Evolutionary conservation across 2,888 invertebrate species (phyloP).

Genomic region (Drosophila rubida): DNA sequence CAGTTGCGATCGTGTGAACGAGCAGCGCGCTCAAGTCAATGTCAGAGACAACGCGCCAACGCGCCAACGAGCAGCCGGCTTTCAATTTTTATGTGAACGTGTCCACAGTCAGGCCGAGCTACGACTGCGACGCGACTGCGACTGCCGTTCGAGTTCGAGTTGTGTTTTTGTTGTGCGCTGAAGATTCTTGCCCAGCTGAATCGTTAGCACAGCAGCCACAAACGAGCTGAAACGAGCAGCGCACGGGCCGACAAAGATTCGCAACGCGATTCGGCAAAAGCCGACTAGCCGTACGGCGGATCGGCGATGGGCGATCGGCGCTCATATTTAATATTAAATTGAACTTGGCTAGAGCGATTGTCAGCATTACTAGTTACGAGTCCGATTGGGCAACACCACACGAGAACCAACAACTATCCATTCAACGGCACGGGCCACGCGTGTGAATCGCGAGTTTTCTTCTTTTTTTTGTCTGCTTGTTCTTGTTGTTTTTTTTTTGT

Average conservation of each 20-base stretch:
- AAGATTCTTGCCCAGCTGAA: slow-evolving; percentile 56
- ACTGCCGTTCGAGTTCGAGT: neutral
- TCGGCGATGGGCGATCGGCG: slow-evolving; percentile 26
- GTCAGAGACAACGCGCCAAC: slow-evolving; percentile 40
- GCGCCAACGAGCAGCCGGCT: slow-evolving; percentile 37
- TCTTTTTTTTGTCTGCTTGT: neutral
- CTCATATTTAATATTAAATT: slow-evolving; percentile 79
- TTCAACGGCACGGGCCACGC: slow-evolving; percentile 66
- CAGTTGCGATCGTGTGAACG: slow-evolving; percentile 54
- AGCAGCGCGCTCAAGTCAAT: slow-evolving; percentile 66
- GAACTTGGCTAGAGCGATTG: slow-evolving; percentile 72
- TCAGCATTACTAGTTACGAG: slow-evolving; percentile 78
- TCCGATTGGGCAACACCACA: slow-evolving; percentile 69
- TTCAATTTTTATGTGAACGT: slow-evolving; percentile 74
- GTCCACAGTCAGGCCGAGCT: slow-evolving; percentile 60
- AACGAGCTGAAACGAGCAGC: slow-evolving; percentile 10
- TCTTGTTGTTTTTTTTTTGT: neutral
- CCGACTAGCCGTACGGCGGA: slow-evolving; percentile 19
- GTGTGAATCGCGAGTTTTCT: slow-evolving; percentile 16
- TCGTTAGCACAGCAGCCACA: slow-evolving; percentile 20
- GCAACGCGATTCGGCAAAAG: slow-evolving; percentile 54
- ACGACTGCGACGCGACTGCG: neutral
- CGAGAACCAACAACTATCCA: neutral
- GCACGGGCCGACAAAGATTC: slow-evolving; percentile 44
- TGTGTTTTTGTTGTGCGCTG: no score